Conservation (phyloP, 92 coral and sea anemone species). For the Actinernus sp. region DNA sequence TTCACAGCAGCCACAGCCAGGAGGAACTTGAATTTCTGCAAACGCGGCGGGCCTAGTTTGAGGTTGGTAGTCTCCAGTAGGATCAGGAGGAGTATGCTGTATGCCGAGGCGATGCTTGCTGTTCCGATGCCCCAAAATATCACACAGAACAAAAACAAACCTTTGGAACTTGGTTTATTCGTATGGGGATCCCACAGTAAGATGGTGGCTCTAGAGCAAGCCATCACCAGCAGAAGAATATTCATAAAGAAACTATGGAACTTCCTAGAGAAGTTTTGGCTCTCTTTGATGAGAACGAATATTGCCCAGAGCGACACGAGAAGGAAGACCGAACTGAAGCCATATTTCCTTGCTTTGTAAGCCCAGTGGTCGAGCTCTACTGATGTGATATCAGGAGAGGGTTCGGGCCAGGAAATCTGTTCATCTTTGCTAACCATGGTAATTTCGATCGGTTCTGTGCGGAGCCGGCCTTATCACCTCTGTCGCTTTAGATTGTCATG, state of each 20-base stretch:
- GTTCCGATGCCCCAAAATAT: constrained; percentile 26
- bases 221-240: constrained; percentile 7
- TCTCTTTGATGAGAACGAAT: not conserved
- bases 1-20: constrained; percentile 50
- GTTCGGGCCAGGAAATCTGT: constrained; percentile 27
- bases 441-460: no score
- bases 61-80: constrained; percentile 72
- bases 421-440: no score
- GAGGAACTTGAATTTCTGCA: constrained; percentile 58
- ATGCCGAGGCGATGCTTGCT: constrained; percentile 61
- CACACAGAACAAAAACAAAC: not conserved
- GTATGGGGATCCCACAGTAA: constrained; percentile 23
- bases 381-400: not conserved
- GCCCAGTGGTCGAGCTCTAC: not conserved
- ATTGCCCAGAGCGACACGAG: not conserved
- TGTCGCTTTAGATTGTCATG: no score
- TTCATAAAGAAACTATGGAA: constrained; percentile 22
- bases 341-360: not conserved
- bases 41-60: constrained; percentile 59
- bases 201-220: not conserved
- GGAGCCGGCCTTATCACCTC: no score
- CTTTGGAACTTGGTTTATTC: not conserved
- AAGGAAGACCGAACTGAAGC: constrained; percentile 1
- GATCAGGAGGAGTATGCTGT: constrained; percentile 63
- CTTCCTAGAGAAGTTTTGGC: constrained; percentile 2